Evolutionary conservation across 2,113 vertebrate species (phyloP).

Genomic region (Pedetes capensis): DNA sequence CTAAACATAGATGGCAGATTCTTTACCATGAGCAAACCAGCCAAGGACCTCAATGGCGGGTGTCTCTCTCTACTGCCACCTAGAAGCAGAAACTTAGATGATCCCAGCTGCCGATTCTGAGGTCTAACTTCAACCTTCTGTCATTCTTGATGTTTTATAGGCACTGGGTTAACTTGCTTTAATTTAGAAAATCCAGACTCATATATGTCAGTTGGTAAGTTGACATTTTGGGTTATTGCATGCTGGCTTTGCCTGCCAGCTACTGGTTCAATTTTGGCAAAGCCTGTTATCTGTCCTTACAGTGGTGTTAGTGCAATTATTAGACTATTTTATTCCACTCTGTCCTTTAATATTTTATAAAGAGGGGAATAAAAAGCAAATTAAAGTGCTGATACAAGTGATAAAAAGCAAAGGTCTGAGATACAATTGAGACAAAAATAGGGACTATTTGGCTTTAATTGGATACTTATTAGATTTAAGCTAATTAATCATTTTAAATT

Average conservation of each 20-base stretch:
- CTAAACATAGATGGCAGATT: neutral
- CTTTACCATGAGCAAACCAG: neutral
- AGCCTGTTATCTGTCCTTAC: neutral
- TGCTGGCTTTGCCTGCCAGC: neutral
- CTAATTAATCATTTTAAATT: constrained; percentile 69
- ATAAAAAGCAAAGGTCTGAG: constrained; percentile 47
- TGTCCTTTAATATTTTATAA: constrained; percentile 56
- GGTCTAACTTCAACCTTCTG: neutral
- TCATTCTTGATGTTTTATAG: neutral
- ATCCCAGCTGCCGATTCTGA: neutral
- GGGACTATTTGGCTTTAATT: constrained; percentile 55
- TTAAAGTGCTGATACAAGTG: constrained; percentile 39
- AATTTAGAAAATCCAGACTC: neutral
- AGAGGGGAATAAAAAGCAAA: constrained; percentile 46
- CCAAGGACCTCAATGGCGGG: neutral
- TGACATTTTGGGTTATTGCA: neutral
- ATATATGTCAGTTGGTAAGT: neutral
- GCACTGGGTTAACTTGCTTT: neutral
- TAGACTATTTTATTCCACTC: constrained; percentile 29
- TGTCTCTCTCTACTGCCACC: neutral
- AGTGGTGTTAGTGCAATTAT: neutral
- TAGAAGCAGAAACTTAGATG: neutral
- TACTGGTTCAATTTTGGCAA: neutral
- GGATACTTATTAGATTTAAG: constrained; percentile 50
- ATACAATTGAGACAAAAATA: constrained; percentile 61